Conservation (phyloP, 1,140 invertebrate genomes). For the Zaprionus ornatus region DNA sequence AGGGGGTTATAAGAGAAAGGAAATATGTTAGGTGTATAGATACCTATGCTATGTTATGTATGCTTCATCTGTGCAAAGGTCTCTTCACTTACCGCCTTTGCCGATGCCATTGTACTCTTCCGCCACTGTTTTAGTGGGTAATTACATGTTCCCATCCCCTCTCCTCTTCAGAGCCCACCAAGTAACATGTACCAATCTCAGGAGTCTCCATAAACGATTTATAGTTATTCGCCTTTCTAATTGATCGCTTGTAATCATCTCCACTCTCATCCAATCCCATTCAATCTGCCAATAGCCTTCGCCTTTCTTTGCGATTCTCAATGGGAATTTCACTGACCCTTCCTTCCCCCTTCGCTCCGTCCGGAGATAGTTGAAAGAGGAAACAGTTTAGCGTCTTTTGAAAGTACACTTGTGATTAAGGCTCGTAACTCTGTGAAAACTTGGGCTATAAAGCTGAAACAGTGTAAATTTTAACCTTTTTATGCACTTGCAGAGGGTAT, state of each 20-base stretch:
- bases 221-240: background rate
- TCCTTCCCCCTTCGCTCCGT: too few relatives aligned
- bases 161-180: background rate
- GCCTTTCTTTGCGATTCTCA: background rate
- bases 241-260: background rate
- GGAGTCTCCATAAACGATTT: constrained; percentile 13
- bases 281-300: background rate
- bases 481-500: too few relatives aligned
- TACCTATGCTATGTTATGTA: too few relatives aligned
- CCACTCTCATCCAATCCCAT: background rate
- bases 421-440: background rate
- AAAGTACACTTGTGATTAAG: constrained; percentile 1
- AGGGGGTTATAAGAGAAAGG: background rate
- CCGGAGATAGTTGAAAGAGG: too few relatives aligned
- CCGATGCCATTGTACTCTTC: background rate
- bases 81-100: constrained; percentile 13
- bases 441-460: background rate
- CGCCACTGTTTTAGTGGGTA: background rate
- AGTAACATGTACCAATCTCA: constrained; percentile 63
- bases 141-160: background rate
- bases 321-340: background rate
- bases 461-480: background rate
- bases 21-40: too few relatives aligned
- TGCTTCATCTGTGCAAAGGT: background rate
- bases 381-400: background rate